These are phyloP conservation scores for Apaloderma vittatum DNA, from an alignment of 2,113 vertebrate species.

Conservation along the genomic window DNA sequence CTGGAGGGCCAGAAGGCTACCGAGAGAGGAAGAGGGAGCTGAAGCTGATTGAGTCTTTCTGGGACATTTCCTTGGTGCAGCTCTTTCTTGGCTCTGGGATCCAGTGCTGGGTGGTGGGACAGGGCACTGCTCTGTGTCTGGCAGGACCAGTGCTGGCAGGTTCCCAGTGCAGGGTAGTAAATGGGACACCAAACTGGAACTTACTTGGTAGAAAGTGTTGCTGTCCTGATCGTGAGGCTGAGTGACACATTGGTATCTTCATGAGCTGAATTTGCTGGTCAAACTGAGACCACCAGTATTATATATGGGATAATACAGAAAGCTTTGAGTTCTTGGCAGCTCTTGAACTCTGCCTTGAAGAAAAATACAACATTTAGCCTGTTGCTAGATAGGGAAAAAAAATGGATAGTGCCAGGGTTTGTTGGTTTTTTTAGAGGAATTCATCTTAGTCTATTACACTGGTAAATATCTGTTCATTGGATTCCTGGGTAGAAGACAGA, in stretches of 20 bases:
- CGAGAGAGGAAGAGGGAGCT: background rate
- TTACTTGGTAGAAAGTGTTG: background rate
- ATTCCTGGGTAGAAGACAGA: slow-evolving; percentile 46
- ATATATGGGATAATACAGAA: background rate
- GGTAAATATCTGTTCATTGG: slow-evolving; percentile 57
- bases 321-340: background rate
- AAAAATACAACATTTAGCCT: background rate
- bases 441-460: slow-evolving; percentile 43
- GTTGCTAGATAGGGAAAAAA: background rate
- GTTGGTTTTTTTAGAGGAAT: background rate
- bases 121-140: fast-evolving
- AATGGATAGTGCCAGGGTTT: background rate
- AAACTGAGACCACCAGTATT: background rate
- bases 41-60: background rate
- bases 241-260: background rate
- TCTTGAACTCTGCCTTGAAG: background rate
- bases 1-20: too few relatives aligned
- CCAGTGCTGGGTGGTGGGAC: background rate
- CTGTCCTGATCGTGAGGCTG: background rate
- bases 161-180: background rate
- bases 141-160: background rate
- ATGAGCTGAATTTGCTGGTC: background rate
- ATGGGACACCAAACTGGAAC: background rate
- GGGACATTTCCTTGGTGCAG: background rate
- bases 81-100: background rate